Evolutionary conservation across 1,140 invertebrate genomes (phyloP).

Genomic region (Apis dorsata): DNA sequence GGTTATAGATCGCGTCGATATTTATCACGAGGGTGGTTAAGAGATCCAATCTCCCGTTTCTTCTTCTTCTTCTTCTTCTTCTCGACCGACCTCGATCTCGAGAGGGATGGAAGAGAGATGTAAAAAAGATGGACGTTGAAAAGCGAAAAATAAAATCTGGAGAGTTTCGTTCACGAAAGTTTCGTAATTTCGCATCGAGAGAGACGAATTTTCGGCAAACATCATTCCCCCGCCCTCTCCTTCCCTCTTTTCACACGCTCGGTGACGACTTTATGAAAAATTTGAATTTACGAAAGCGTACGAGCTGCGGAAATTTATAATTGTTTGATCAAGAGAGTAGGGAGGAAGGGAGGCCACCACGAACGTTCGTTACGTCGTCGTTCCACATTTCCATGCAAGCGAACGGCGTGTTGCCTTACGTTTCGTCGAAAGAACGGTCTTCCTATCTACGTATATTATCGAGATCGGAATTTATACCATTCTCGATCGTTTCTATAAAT

Average conservation of each 20-base stretch:
- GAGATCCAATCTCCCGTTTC: background rate
- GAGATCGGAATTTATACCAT: constrained; percentile 39
- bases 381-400: background rate
- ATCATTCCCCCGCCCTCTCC: too few relatives aligned
- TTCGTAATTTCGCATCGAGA: background rate
- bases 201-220: background rate
- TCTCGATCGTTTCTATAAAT: constrained; percentile 55
- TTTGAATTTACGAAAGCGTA: constrained; percentile 5
- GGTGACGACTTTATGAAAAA: constrained; percentile 8
- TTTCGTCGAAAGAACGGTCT: constrained; percentile 34
- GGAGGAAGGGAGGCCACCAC: too few relatives aligned
- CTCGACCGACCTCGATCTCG: too few relatives aligned
- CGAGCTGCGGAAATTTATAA: constrained; percentile 13
- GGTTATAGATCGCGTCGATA: constrained; percentile 52
- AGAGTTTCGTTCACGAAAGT: too few relatives aligned
- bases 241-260: too few relatives aligned
- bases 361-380: background rate
- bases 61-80: background rate
- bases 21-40: constrained; percentile 45
- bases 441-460: background rate
- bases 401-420: too few relatives aligned
- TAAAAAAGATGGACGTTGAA: too few relatives aligned
- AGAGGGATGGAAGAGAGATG: too few relatives aligned
- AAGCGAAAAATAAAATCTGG: too few relatives aligned
- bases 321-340: constrained; percentile 12